Percentiles rank a stretch among this genome's conserved stretches.
These are phyloP conservation scores for Micronisus gabar DNA, from an alignment of 2,113 vertebrate genomes.

Conservation along the genomic window DNA sequence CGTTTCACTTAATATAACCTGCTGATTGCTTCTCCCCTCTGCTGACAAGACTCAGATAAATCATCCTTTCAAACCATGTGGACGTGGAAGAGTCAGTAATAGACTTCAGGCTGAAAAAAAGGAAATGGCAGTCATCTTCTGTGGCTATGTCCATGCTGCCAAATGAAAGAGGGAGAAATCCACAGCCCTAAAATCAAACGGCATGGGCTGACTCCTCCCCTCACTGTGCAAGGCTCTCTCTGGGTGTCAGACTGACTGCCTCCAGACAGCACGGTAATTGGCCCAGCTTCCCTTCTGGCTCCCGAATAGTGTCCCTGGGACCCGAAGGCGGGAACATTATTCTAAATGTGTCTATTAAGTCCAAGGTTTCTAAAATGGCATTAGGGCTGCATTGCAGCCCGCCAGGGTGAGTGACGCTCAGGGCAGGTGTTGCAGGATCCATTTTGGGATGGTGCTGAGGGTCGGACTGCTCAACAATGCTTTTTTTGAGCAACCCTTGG, in stretches of 20 bases:
- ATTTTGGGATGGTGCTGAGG: neutral
- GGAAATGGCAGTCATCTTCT: neutral
- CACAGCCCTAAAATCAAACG: neutral
- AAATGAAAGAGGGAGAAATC: neutral
- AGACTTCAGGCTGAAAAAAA: neutral
- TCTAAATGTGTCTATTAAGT: neutral
- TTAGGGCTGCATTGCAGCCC: neutral
- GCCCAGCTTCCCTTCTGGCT: neutral
- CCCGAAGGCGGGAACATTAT: neutral
- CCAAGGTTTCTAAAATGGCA: neutral
- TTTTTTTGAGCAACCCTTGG: neutral
- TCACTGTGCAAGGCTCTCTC: neutral
- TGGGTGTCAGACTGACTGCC: neutral
- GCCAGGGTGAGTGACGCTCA: neutral
- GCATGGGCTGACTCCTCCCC: fast-evolving
- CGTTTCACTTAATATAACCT: neutral
- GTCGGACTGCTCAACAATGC: neutral
- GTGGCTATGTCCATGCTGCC: neutral
- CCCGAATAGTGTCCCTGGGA: neutral
- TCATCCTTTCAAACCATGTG: neutral
- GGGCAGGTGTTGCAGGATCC: neutral
- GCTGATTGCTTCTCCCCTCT: neutral
- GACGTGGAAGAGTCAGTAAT: neutral
- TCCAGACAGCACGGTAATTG: neutral
- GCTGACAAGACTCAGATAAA: neutral